Evolutionary conservation across 2,113 vertebrate genomes (phyloP), one percentile per base, ranked within the genome.

Genomic region (Chionodraco myersi): DNA sequence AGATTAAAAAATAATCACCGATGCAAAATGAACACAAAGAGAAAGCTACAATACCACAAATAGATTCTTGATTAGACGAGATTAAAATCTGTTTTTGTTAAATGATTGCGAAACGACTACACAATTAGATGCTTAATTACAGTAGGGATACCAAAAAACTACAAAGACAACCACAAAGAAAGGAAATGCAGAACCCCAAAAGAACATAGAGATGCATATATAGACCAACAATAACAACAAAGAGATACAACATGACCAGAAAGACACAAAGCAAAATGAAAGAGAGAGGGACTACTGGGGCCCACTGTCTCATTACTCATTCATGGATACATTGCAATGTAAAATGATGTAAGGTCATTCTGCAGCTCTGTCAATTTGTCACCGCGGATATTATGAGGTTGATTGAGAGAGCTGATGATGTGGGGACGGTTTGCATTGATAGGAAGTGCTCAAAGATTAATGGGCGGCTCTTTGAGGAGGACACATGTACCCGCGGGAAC

Each of bases 321-420:
- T 70, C 48, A 49, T 60, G 62, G 49, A 80, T 64, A 75, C 63
- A 53, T 49, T 21, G 51, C 49, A 26, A 12, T 65, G 58, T 72
- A 59, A 90, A 80, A 74, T 83, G 79, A 82, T 45, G n/a, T 68
- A 70, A 85, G 87, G 89, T 90, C 86, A 69, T 82, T 86, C 78
- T 67, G 71, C 65, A 64, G 76, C 84, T 88, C 82, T 76, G 80
- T 83, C 87, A 72, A 86, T 93, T 92, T 93, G 86, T 93, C 87
- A 90, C 60, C 52, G 75, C 84, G 71, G 86, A 91, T 87, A 86
- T 90, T 88, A 78, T 49, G 81, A 78, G 91, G 80, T 44, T 92
- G 85, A 93, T 83, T 82, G 89, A 94, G 87, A 85, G 90, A 63
- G 87, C 13, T 63, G 77, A 86, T 87, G 83, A 68, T 91, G 79